Evolutionary conservation across 2,797 vertebrate genomes (phyloP), one percentile per base, ranked within the genome.

Genomic region (Amphiprion clarkii): DNA sequence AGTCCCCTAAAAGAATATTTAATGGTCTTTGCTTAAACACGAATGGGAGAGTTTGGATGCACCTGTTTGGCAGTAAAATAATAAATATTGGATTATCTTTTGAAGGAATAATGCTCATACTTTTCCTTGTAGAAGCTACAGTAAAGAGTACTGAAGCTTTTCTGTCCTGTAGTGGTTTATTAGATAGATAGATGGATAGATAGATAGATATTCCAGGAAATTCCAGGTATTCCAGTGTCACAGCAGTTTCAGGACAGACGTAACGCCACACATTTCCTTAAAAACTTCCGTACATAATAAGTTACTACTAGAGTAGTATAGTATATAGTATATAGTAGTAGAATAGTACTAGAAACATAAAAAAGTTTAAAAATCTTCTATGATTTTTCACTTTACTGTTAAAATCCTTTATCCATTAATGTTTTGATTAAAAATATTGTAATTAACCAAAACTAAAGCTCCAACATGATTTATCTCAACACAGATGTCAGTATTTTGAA

Each of bases 401-500:
- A 65, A 51, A 54, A 1, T 5, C 60, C 9, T 54, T 42, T 27
- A 53, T 52, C 11, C 33, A 16, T 19, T 46, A 21, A 21, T 14
- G 14, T 70, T 64, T 57, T 39, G 42, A 10, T n/a, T 17, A 36
- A 39, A 25, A 51, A 10, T 17, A 48, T 6, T 31, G 3, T 5
- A 16, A 14, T 52, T 46, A 19, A 56, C 17, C 60, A 5, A n/a
- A 31, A 39, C 4, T 21, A 14, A n/a, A 27, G 58, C 27, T 10
- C 19, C 36, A 27, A 67, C 21, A 33, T 31, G n/a, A 52, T 33
- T 36, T 56, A 33, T 54, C 13, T 72, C 21, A 25, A 5, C 40
- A 46, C 25, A 58, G 27, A 53, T 42, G 48, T 52, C 12, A 6
- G 61, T 65, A 60, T 54, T 60, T 57, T 63, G 46, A 61, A 70